Evolutionary conservation across 2,888 invertebrate species (phyloP), one percentile per base, ranked within the genome.

Genomic region (Sphaerophoria rueppellii): DNA sequence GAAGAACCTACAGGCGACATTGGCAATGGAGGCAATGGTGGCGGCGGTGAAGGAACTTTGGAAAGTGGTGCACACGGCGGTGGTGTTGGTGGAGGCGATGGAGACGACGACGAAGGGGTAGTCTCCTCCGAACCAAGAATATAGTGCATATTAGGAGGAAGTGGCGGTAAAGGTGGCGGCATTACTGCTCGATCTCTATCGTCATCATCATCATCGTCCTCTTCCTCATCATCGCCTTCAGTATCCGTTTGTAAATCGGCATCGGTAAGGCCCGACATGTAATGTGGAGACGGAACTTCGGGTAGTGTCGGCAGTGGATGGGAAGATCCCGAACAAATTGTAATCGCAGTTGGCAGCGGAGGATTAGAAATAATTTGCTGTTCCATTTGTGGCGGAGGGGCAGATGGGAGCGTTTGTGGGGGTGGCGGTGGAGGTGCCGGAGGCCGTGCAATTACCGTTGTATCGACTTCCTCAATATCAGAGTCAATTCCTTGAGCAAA

Each of bases 401-500:
- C 90, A 70, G 87, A 88, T 14, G 81, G 87, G 43, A 83, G 83
- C 24, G 70, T 81, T 60, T 81, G 86, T 58, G 86, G 85, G 0
- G 87, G 88, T 43, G 88, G 71, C 6, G 86, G 87, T 32, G 87
- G 87, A n/a, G 88, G 87, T 43, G 87, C 87, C 46, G 87, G 87
- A 14, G 87, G 86, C 91, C 93, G 82, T 92, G 93, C 92, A 88
- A 94, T 93, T 63, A 95, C 94, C 73, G 95, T 95, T 58, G 95
- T 95, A 73, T 94, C 93, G 90, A 96, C 96, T 92, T 96, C 96
- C 91, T 96, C 96, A 89, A 96, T 97, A 90, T 97, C 97, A 24
- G 96, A 96, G 92, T 97, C 97, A 90, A 97, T 97, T 82, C 97
- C 97, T 93, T 96, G 96, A 89, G 96, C 97, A 91, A 97, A 96